Conservation (phyloP, 2,797 vertebrate species). For the Hippopotamyrus pictus region DNA sequence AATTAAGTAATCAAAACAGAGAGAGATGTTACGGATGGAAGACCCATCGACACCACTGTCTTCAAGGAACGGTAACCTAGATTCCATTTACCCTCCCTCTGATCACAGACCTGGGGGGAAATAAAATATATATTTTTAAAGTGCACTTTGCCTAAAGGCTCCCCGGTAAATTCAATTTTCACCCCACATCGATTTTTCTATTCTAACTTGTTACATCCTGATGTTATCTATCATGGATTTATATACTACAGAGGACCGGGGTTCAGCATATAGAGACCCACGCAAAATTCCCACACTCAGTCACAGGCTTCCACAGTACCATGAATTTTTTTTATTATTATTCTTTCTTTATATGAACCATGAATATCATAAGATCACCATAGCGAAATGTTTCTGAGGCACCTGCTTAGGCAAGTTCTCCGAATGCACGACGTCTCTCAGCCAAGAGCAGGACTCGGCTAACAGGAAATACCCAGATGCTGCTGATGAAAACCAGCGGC, state of each 20-base stretch:
- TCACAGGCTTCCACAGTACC: neutral
- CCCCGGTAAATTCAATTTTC: slow-evolving; percentile 80
- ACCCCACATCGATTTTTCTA: slow-evolving; percentile 75
- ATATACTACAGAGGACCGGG: slow-evolving; percentile 47
- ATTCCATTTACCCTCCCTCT: slow-evolving; percentile 62
- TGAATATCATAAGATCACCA: neutral
- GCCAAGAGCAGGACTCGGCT: neutral
- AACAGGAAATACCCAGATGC: neutral
- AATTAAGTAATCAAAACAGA: slow-evolving; percentile 66
- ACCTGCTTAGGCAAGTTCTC: neutral
- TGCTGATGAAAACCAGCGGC: neutral
- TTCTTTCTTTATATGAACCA: neutral
- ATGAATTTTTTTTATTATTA: neutral
- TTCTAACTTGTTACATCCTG: slow-evolving; percentile 17
- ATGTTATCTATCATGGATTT: slow-evolving; percentile 46
- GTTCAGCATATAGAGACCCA: slow-evolving; percentile 52
- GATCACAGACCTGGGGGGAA: slow-evolving; percentile 66
- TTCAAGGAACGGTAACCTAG: slow-evolving; percentile 63
- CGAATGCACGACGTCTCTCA: neutral
- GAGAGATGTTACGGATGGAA: slow-evolving; percentile 58
- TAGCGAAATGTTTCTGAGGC: neutral
- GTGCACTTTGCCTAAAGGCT: slow-evolving; percentile 75
- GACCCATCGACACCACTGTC: slow-evolving; percentile 51
- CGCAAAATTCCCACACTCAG: slow-evolving; percentile 65
- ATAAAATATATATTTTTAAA: slow-evolving; percentile 68